Percentiles rank a stretch among this genome's conserved stretches.
Conservation (phyloP, 2,797 vertebrate genomes). For the Tolypeutes matacus region DNA sequence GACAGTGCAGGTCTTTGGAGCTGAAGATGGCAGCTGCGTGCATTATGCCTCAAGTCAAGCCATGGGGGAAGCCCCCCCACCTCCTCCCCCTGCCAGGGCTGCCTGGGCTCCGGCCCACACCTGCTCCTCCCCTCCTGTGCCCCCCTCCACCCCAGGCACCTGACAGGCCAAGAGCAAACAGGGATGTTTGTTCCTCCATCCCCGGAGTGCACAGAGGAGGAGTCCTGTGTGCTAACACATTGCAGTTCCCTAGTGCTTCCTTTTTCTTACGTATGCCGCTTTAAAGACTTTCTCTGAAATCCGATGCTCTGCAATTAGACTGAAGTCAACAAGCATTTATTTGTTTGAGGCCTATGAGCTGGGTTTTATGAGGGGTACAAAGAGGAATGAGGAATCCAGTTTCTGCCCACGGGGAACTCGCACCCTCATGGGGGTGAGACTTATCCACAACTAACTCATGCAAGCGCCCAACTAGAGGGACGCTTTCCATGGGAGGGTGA, state of each 20-base stretch:
- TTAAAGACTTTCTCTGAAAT: conserved; percentile 72
- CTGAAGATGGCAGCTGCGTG: background rate
- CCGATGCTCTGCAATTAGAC: conserved; percentile 70
- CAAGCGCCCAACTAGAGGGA: background rate
- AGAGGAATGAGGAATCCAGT: background rate
- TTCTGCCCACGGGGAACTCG: conserved; percentile 20
- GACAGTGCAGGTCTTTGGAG: conserved; percentile 61
- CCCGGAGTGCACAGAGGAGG: background rate
- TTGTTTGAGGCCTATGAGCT: conserved; percentile 65
- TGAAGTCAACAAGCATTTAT: conserved; percentile 70
- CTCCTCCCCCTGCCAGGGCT: background rate
- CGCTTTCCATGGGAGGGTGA: background rate
- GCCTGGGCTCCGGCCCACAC: conserved; percentile 85
- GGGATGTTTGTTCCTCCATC: conserved; percentile 74
- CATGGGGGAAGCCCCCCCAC: conserved; percentile 71
- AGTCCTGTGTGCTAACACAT: background rate
- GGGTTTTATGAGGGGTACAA: conserved; percentile 68
- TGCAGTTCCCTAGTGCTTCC: conserved; percentile 54
- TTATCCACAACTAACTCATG: background rate
- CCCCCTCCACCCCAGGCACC: conserved; percentile 88
- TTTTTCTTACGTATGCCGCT: conserved; percentile 66
- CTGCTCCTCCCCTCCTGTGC: conserved; percentile 85
- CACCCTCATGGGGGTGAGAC: background rate
- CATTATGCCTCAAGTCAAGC: conserved; percentile 44
- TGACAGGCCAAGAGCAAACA: conserved; percentile 92